phyloP scores from a whole-genome alignment of 2,888 invertebrate genomes.

The Ditula angustiorana region DNA sequence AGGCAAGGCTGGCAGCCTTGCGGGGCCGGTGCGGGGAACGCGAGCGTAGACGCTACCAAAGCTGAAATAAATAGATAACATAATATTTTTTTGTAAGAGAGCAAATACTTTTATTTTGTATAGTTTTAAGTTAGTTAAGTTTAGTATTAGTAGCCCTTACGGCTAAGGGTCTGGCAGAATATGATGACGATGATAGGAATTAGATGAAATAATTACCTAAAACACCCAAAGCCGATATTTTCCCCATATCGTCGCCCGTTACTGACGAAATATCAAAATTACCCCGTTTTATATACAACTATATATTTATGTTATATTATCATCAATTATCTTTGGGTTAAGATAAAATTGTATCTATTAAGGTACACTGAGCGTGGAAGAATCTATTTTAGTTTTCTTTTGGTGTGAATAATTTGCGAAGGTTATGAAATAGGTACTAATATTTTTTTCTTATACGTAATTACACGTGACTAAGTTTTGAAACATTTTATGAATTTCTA shows the following conservation, averaged over 20 bases:
- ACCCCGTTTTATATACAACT: constrained; percentile 37
- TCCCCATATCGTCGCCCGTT: constrained; percentile 68
- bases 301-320: constrained; percentile 2
- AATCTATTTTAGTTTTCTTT: background rate
- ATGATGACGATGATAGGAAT: background rate
- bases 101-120: background rate
- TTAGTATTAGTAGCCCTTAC: too few species aligned
- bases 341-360: constrained; percentile 11
- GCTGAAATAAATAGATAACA: constrained; percentile 51
- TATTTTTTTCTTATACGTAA: background rate
- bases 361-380: background rate
- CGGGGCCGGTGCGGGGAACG: constrained; percentile 52
- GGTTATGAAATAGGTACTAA: background rate
- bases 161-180: too few species aligned
- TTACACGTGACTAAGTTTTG: too few species aligned
- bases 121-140: too few species aligned
- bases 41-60: constrained; percentile 67
- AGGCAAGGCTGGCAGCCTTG: constrained; percentile 10
- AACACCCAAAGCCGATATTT: constrained; percentile 65
- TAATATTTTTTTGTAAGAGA: background rate
- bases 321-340: background rate
- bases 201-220: constrained; percentile 56
- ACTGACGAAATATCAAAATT: background rate
- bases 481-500: too few species aligned
- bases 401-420: background rate